Base-by-base conservation (phyloP, 1,140 invertebrate species). In the Epicauta chinensis region DNA sequence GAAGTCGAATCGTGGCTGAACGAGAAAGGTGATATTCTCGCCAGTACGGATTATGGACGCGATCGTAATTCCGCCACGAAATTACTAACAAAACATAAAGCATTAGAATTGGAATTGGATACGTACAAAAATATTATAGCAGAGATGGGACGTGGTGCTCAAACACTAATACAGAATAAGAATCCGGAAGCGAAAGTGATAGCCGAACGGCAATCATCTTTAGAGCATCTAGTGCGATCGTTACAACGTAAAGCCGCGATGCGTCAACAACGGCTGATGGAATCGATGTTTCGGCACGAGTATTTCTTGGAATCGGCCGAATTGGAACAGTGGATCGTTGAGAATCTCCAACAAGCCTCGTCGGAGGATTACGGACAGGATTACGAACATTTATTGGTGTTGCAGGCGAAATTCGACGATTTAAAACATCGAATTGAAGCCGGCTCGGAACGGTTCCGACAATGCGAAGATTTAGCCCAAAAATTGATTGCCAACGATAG, bases 341-440 rank as follows among this genome's bases (percentile, higher is more conserved):
- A 97, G 66, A 92, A 98, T 69, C 83, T 93, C 70, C 84, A 89
- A 58, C 83, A 84, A 0, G 94, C 93, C 5, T 84, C 84, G 2
- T 92, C 87, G 30, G 94, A 98, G 67, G 96, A 99, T 69, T 98
- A 94, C 71, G 95, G 95, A 4, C 89, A 93, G 68, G 95, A 98
- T 75, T 97, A 93, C 68, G 96, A 98, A 70, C 95, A 98, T 75
- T 71, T 97, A 16, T 62, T 71, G 83, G 75, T 91, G 29, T 68
- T 97, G 13, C 84, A 91, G 65, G 86, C 86, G 16, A 97, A 97
- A 75, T 99, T 98, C 73, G 92, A 97, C 59, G 94, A 98, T 67
- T 86, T 98, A 43, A 93, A 94, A 59, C 88, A 93, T 62, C 79
- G 86, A 44, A 87, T 98, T 12, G 91, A 96, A 64, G 85, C 89